A percentile compares a stretch with the other conserved stretches of the same genome.
phyloP scores from a whole-genome alignment of 2,888 invertebrate genomes.

The Zaprionus lineosus region DNA sequence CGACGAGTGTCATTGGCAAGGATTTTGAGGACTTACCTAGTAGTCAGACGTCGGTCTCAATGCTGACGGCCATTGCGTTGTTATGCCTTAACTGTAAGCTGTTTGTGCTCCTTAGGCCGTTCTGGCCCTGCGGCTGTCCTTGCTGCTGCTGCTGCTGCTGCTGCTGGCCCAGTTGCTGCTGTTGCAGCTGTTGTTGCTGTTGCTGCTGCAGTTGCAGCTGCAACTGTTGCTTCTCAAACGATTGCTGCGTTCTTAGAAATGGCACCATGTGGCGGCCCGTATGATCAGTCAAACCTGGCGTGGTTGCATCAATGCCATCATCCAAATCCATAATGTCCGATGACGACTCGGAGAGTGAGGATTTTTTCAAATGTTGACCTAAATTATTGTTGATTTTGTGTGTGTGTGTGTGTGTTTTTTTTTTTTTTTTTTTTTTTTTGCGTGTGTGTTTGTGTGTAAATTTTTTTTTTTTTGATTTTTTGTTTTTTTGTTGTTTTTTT shows the following conservation, averaged over 20 bases:
- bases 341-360: constrained; percentile 92
- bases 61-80: constrained; percentile 92
- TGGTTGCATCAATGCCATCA: constrained; percentile 87
- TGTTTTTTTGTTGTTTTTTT: constrained; percentile 16
- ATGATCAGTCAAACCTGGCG: constrained; percentile 83
- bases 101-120: constrained; percentile 73
- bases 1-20: constrained; percentile 12
- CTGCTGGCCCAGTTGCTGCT: constrained; percentile 72
- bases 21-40: constrained; percentile 91
- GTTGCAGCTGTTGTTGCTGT: constrained; percentile 75
- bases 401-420: constrained; percentile 3
- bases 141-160: constrained; percentile 71
- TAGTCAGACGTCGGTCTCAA: constrained; percentile 98
- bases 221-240: constrained; percentile 82
- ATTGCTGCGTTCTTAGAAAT: constrained; percentile 83
- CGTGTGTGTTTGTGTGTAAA: background rate
- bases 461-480: too few relatives aligned
- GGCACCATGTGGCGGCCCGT: constrained; percentile 83
- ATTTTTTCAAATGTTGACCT: constrained; percentile 95
- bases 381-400: constrained; percentile 49
- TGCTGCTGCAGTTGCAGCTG: constrained; percentile 80
- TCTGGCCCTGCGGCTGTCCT: constrained; percentile 67
- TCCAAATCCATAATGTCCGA: constrained; percentile 97
- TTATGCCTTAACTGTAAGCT: constrained; percentile 85
- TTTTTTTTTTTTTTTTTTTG: constrained; percentile 4